Evolutionary conservation across 2,888 invertebrate genomes (phyloP), one percentile per base, ranked within the genome.

Genomic region (Euspilapteryx auroguttella): DNA sequence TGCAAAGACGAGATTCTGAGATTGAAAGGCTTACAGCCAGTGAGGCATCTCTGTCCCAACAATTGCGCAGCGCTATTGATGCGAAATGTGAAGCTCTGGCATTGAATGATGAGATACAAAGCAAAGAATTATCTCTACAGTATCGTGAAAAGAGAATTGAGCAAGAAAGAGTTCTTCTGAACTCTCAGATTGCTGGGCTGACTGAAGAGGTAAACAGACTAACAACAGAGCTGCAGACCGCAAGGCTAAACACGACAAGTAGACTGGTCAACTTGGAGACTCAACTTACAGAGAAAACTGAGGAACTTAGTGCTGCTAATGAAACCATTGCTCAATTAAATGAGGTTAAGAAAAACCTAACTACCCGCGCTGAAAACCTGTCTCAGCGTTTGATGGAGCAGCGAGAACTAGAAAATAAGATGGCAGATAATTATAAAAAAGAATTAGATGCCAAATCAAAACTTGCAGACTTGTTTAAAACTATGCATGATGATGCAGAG

Each of bases 401-500:
- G 37, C 81, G 85, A 41, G 87, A 89, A 46, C 79, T 83, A 35
- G 83, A 89, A 76, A 69, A 83, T 69, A 73, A 84, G 81, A 66
- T 91, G 79, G 79, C 82, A 54, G 81, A 91, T 37, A 83, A 82
- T 42, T 86, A 82, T 43, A 81, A 85, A 46, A 82, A 88, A 43
- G 94, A 97, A 71, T 68, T 95, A 11, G 82, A 86, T 34, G 88
- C 93, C 3, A 93, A 94, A 65, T 85, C 85, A 1, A 89, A 89
- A 65, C 71, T 96, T 30, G 85, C 89, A 2, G 86, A 89, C 37
- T 65, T 94, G 8, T 93, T 94, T 49, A 92, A 92, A 69, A 83
- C 80, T 17, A 84, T 89, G 61, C 81, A 83, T 42, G 87, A 87
- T 38, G 91, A 93, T 47, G 82, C 86, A 15, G 85, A 87, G 39